Conservation (phyloP, 2,888 invertebrate species). For the Dasysyrphus albostriatus region DNA sequence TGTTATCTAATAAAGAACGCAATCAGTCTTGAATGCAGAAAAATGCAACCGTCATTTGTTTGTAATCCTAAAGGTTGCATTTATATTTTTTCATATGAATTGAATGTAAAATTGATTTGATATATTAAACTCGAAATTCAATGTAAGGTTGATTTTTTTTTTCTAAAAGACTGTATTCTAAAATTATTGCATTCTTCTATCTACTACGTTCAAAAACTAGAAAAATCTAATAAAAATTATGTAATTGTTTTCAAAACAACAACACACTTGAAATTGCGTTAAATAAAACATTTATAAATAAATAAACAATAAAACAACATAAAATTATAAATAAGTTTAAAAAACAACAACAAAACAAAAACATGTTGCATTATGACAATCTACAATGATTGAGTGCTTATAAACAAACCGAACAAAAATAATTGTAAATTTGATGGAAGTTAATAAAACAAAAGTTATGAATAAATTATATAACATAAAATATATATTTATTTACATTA, state of each 20-base stretch:
- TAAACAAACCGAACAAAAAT: slow-evolving; percentile 31
- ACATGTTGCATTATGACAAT: slow-evolving; percentile 71
- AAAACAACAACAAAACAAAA: slow-evolving; percentile 25
- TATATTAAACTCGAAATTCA: no score
- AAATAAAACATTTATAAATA: background rate
- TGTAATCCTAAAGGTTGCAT: background rate
- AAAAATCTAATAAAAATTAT: background rate
- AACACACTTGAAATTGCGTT: background rate
- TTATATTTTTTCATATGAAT: background rate
- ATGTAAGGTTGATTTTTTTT: background rate
- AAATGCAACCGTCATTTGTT: background rate
- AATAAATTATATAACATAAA: background rate
- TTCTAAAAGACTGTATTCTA: background rate
- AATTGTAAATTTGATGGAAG: slow-evolving; percentile 58
- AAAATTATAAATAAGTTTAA: slow-evolving; percentile 3
- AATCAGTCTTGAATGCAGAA: background rate
- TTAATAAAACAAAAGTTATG: slow-evolving; percentile 18
- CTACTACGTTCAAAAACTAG: background rate
- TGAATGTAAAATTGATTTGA: background rate
- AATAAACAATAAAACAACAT: background rate
- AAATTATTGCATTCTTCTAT: background rate
- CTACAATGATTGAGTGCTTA: slow-evolving; percentile 67
- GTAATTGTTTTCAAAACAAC: background rate
- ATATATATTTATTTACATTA: slow-evolving; percentile 25
- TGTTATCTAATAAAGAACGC: background rate